These are phyloP conservation scores for Flexamia atlantica DNA, from an alignment of 2,888 invertebrate species.

Conservation along the genomic window DNA sequence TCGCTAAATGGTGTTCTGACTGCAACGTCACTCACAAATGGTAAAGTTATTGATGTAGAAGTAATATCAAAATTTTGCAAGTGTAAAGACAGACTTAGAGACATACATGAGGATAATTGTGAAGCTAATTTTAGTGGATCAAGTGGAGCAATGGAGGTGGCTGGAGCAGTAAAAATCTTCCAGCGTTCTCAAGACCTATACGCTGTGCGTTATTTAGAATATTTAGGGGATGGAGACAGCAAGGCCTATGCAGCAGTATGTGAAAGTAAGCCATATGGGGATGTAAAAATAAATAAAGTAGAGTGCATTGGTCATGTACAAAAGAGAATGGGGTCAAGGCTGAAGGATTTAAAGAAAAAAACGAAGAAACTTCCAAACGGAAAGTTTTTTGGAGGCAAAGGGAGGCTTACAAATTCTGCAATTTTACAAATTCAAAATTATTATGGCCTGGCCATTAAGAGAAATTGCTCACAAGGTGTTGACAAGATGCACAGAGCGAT, in stretches of 20 bases:
- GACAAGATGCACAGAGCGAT: constrained; percentile 41
- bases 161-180: constrained; percentile 63
- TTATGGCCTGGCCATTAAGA: constrained; percentile 50
- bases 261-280: constrained; percentile 57
- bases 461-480: constrained; percentile 42
- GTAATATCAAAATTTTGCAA: constrained; percentile 65
- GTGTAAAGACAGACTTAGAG: constrained; percentile 61
- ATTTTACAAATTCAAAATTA: constrained; percentile 49
- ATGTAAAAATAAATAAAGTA: constrained; percentile 46
- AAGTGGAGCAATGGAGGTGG: constrained; percentile 67
- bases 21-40: constrained; percentile 65
- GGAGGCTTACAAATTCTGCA: constrained; percentile 48
- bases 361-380: constrained; percentile 38
- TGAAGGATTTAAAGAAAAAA: constrained; percentile 40
- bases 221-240: constrained; percentile 52
- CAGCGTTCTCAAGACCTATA: constrained; percentile 60
- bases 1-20: constrained; percentile 66
- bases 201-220: constrained; percentile 62
- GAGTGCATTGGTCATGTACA: constrained; percentile 57
- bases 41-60: constrained; percentile 65
- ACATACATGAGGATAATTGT: constrained; percentile 63
- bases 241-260: constrained; percentile 63
- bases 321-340: constrained; percentile 52
- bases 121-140: constrained; percentile 64
- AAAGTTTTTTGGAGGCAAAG: constrained; percentile 30